phyloP scores from a whole-genome alignment of 2,888 invertebrate species.

The Apamea anceps region DNA sequence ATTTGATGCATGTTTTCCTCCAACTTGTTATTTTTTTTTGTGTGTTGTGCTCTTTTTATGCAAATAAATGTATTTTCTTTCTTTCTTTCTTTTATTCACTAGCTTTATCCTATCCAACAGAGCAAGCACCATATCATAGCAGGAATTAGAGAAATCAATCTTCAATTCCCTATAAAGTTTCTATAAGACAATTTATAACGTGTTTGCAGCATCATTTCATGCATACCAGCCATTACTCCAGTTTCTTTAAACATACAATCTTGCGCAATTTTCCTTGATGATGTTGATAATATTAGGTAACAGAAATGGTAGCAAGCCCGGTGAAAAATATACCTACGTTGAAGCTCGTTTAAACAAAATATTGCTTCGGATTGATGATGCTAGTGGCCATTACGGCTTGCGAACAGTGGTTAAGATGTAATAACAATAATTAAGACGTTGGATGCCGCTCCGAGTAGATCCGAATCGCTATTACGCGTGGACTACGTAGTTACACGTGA shows the following conservation, averaged over 20 bases:
- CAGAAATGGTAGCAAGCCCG: constrained; percentile 75
- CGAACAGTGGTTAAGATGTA: constrained; percentile 75
- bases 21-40: too few relatives aligned
- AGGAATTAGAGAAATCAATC: constrained; percentile 26
- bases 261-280: constrained; percentile 74
- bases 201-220: constrained; percentile 42
- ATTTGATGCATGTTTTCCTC: too few relatives aligned
- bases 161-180: constrained; percentile 32
- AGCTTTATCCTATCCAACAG: too few relatives aligned
- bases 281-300: constrained; percentile 73
- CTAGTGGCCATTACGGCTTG: constrained; percentile 77
- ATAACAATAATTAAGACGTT: constrained; percentile 85
- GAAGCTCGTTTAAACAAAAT: constrained; percentile 81
- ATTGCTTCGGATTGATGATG: constrained; percentile 76
- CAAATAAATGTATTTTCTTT: too few relatives aligned
- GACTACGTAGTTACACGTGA: constrained; percentile 32
- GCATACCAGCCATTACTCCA: constrained; percentile 54
- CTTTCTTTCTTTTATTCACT: too few relatives aligned
- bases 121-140: not conserved
- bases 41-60: too few relatives aligned
- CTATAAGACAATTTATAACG: constrained; percentile 35
- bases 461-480: constrained; percentile 33
- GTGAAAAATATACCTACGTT: constrained; percentile 60
- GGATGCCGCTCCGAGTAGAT: constrained; percentile 34
- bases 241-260: constrained; percentile 63